phyloP scores from a whole-genome alignment of 1,140 invertebrate species.

The Eupeodes corollae region DNA sequence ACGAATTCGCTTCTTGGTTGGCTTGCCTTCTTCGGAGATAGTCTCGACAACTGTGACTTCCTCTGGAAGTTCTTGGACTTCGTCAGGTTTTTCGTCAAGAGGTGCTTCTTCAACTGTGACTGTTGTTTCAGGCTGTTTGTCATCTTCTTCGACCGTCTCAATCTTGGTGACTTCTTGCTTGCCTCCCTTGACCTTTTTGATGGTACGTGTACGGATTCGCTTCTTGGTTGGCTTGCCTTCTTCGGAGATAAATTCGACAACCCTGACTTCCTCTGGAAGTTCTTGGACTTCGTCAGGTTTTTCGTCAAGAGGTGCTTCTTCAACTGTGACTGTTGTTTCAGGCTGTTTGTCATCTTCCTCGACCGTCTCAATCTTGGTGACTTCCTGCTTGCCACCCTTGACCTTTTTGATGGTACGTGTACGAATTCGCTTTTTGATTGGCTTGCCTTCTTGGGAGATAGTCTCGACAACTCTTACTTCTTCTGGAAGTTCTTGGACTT shows the following conservation, averaged over 20 bases:
- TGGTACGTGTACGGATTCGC: slow-evolving; percentile 23
- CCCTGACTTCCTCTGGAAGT: not conserved
- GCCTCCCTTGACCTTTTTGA: slow-evolving; percentile 14
- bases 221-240: slow-evolving; percentile 17
- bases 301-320: not conserved
- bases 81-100: slow-evolving; percentile 2
- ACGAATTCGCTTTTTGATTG: slow-evolving; percentile 14
- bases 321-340: slow-evolving; percentile 17
- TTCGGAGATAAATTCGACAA: slow-evolving; percentile 1
- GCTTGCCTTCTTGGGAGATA: slow-evolving; percentile 9
- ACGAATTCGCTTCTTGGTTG: slow-evolving; percentile 12
- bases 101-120: slow-evolving; percentile 4
- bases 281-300: not conserved
- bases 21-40: slow-evolving; percentile 9
- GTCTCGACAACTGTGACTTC: slow-evolving; percentile 28
- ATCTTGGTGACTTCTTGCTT: slow-evolving; percentile 24
- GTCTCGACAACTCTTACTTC: slow-evolving; percentile 30
- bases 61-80: slow-evolving; percentile 9
- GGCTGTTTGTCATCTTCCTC: slow-evolving; percentile 22
- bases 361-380: slow-evolving; percentile 16
- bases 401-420: slow-evolving; percentile 8
- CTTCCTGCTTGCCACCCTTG: slow-evolving; percentile 8
- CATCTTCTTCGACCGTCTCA: slow-evolving; percentile 21
- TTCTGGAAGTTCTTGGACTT: slow-evolving; percentile 17
- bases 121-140: slow-evolving; percentile 13